Conservation (phyloP, 2,113 vertebrate genomes). For the Nothoprocta perdicaria region DNA sequence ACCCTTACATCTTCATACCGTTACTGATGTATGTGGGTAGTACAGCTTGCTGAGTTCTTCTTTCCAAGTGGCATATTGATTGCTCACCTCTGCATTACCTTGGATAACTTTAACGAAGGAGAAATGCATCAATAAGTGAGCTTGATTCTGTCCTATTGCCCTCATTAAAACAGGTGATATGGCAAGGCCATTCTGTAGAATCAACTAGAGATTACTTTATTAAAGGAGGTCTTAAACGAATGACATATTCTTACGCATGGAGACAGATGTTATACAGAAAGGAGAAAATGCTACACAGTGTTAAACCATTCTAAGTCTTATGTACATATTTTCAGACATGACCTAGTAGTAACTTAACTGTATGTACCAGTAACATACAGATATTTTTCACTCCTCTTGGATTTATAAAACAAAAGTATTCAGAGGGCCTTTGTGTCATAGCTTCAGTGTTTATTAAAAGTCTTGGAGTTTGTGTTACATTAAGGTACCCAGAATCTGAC, state of each 20-base stretch:
- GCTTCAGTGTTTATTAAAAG: slow-evolving; percentile 33
- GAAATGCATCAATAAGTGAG: background rate
- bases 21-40: background rate
- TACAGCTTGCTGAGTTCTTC: slow-evolving; percentile 24
- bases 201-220: background rate
- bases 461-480: background rate
- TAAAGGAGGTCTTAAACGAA: slow-evolving; percentile 4
- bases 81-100: background rate
- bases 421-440: background rate
- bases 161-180: slow-evolving; percentile 1
- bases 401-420: slow-evolving; percentile 36
- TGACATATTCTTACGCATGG: background rate
- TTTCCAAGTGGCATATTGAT: slow-evolving; percentile 31
- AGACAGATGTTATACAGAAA: background rate
- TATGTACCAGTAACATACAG: background rate
- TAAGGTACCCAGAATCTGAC: background rate
- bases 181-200: background rate
- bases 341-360: slow-evolving; percentile 40
- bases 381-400: slow-evolving; percentile 34
- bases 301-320: slow-evolving; percentile 33
- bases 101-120: background rate
- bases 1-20: background rate
- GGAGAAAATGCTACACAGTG: background rate
- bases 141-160: background rate
- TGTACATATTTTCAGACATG: slow-evolving; percentile 24